Evolutionary conservation across 2,113 vertebrate genomes (phyloP), one percentile per base, ranked within the genome.

Genomic region (Eptatretus burgeri): DNA sequence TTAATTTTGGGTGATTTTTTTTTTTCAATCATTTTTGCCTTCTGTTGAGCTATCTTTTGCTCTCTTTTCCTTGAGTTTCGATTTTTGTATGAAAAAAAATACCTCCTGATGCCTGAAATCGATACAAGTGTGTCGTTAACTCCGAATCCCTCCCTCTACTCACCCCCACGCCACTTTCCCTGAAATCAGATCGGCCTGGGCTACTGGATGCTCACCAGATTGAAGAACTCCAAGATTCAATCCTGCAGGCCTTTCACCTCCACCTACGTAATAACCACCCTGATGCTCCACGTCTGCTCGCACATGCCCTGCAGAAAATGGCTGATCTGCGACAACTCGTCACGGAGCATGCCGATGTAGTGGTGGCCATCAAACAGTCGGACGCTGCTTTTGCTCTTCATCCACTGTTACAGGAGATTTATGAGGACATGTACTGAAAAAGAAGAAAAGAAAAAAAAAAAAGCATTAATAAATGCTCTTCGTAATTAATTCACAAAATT

Each of bases 301-400:
- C 91, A 72, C 95, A 91, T 72, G 71, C 94, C 72, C 82, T 98
- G 27, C 91, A 98, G 79, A 98, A 96, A 77, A 98, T 98, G 91
- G 94, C 91, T 9, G 91, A 98, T 78, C 81, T 98, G 72, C 78
- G 91, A 69, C 89, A 96, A 76, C 82, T 96, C 41, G 91, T 98
- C 65, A 84, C 88, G 1, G 80, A 96, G 67, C 89, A 98, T 1
- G 91, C 95, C 66, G 87, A 86, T 74, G 74, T 86, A 19, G 76
- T 96, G 73, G 83, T 88, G 72, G 74, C 91, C 52, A 79, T 96
- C 68, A 89, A 85, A 75, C 88, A 94, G 73, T 84, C 82, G 0
- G 91, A 98, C 75, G 74, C 82, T 41, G 87, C 93, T 71, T 84
- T 94, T 79, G 81, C 78, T 67, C 74, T 98, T 60, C 91, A 96